A percentile compares a stretch with the other conserved stretches of the same genome.
Conservation (phyloP, 2,113 vertebrate species). For the Nipponia nippon region DNA sequence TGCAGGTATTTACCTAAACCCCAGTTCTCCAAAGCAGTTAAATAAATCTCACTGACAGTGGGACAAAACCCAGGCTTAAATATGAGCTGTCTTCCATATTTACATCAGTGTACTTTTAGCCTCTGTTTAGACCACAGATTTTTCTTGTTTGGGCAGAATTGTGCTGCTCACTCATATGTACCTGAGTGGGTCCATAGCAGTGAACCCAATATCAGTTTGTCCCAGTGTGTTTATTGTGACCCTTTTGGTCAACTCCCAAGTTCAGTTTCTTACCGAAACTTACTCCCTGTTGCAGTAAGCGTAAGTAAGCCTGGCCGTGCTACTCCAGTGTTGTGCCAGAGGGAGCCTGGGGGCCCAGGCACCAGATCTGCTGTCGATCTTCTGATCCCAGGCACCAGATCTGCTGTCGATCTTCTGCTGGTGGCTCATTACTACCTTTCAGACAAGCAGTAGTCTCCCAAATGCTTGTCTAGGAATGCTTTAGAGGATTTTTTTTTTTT, state of each 20-base stretch:
- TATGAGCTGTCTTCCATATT: neutral
- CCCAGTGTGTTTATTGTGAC: neutral
- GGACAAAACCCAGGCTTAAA: neutral
- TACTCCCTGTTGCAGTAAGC: neutral
- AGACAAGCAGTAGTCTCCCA: neutral
- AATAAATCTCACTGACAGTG: neutral
- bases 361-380: no score
- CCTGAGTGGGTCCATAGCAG: neutral
- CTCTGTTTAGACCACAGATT: neutral
- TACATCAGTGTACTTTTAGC: neutral
- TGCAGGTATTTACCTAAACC: neutral
- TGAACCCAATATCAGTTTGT: neutral
- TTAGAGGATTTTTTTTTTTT: neutral
- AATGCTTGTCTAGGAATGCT: neutral
- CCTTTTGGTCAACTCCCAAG: neutral
- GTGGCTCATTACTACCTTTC: neutral
- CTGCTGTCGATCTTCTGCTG: neutral
- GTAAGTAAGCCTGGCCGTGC: rapidly evolving
- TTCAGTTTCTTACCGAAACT: neutral
- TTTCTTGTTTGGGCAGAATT: neutral
- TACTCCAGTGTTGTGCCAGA: neutral
- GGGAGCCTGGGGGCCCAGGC: neutral
- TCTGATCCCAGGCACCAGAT: neutral
- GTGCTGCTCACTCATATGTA: neutral
- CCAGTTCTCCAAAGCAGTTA: neutral